Evolutionary conservation across 2,113 vertebrate genomes (phyloP), one percentile per base, ranked within the genome.

Genomic region (Periophthalmodon schlosseri): DNA sequence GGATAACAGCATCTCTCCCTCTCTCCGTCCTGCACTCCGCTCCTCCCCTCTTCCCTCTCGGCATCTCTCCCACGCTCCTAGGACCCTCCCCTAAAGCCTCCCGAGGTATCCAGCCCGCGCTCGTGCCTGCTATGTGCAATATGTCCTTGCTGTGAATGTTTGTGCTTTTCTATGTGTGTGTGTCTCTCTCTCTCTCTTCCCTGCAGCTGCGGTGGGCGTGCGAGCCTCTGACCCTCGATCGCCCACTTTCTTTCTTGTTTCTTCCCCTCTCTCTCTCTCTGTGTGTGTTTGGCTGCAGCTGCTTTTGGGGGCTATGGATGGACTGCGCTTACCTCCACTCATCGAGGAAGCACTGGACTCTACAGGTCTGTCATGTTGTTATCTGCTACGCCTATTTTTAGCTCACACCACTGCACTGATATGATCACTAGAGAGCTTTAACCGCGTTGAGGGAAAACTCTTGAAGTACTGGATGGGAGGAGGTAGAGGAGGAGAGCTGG

Each of bases 321-420:
- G 91, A 91, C 87, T 93, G 89, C 90, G 91, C 52, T 89, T 92
- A 79, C 93, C 93, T 84, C 91, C 92, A 85, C 92, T 94, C 86
- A 92, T 92, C 86, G 91, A 92, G 82, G 92, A 94, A 85, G 87
- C 88, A 79, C 46, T 92, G 90, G 92, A 92, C 87, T 90, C 91
- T 69, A 91, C 92, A 93, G 93, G 92, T 94, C 82, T 84, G 91
- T 92, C 78, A 79, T 24, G 77, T 80, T 69, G 66, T 66, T 64
- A 67, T 28, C 28, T 78, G 64, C 75, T n/a, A 60, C 33, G 72
- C 57, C 73, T 83, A 80, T 82, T 82, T 78, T 80, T 80, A 80
- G 76, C 79, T 8, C 15, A 36, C 58, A 50, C 77, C 76, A 72
- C 80, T 75, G 74, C 80, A 70, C 73, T 63, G 70, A 76, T 68